Evolutionary conservation across 2,113 vertebrate species (phyloP).

Genomic region (Micronisus gabar): DNA sequence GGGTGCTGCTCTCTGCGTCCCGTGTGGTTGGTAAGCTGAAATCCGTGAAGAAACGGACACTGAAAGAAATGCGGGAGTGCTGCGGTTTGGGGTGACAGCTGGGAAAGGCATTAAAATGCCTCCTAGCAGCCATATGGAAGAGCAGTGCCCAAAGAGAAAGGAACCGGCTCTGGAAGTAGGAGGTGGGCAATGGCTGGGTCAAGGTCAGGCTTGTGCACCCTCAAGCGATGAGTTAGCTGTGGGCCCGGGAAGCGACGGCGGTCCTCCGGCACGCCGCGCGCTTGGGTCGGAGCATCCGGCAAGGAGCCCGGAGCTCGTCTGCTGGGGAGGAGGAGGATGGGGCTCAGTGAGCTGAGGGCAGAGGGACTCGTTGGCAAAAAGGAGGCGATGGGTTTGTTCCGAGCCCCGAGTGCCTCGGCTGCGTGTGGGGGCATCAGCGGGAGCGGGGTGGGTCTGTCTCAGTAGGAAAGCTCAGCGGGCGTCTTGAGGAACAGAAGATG

Average conservation of each 20-base stretch:
- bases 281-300: neutral
- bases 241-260: neutral
- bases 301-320: neutral
- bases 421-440: rapidly evolving
- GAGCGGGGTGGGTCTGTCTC: neutral
- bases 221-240: rapidly evolving
- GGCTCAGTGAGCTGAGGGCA: neutral
- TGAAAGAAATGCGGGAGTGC: neutral
- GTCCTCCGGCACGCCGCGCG: neutral
- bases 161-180: neutral
- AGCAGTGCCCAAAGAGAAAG: neutral
- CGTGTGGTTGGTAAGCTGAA: neutral
- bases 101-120: neutral
- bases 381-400: neutral
- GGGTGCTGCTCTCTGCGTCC: neutral
- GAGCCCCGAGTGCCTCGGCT: neutral
- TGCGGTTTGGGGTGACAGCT: neutral
- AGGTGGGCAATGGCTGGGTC: neutral
- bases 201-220: no score
- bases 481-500: neutral
- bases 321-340: neutral
- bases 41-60: neutral
- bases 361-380: neutral
- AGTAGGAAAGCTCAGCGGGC: neutral
- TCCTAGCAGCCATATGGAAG: neutral